A percentile compares a stretch with the other conserved stretches of the same genome.
These are phyloP conservation scores for Meleagris gallopavo DNA, from an alignment of 2,113 vertebrate genomes.

Conservation along the genomic window DNA sequence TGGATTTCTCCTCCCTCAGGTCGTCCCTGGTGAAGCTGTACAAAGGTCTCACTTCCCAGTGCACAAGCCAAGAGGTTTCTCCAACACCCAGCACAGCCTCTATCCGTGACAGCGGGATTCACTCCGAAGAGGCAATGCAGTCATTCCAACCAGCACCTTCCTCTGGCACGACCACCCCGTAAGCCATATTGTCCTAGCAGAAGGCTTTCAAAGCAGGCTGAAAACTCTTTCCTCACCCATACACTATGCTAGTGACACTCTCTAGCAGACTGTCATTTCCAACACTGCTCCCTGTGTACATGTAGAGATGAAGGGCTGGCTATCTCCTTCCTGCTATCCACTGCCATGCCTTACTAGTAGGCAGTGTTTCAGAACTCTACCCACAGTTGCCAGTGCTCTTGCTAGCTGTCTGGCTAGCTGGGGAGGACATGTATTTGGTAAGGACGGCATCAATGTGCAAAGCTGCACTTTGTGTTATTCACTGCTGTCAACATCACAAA, in stretches of 20 bases:
- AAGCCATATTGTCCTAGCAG: slow-evolving; percentile 65
- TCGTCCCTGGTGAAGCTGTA: slow-evolving; percentile 90
- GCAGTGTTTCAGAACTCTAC: background rate
- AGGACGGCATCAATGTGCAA: background rate
- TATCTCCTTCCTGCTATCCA: background rate
- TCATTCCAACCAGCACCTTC: slow-evolving; percentile 74
- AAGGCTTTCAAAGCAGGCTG: background rate
- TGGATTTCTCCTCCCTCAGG: slow-evolving; percentile 79
- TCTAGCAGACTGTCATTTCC: background rate
- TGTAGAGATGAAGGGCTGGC: background rate
- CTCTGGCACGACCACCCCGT: slow-evolving; percentile 78
- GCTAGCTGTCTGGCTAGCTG: background rate
- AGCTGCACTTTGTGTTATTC: background rate
- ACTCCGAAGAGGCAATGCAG: slow-evolving; percentile 83
- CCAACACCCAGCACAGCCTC: slow-evolving; percentile 70
- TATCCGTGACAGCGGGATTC: slow-evolving; percentile 83
- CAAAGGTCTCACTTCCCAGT: slow-evolving; percentile 85
- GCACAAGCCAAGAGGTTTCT: slow-evolving; percentile 79
- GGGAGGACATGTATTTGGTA: background rate
- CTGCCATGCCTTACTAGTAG: background rate
- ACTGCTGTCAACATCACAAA: background rate
- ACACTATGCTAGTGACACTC: background rate
- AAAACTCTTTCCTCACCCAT: background rate
- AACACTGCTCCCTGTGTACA: background rate
- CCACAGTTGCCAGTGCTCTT: background rate